Evolutionary conservation across 2,113 vertebrate species (phyloP).

Genomic region (Varanus salvator): DNA sequence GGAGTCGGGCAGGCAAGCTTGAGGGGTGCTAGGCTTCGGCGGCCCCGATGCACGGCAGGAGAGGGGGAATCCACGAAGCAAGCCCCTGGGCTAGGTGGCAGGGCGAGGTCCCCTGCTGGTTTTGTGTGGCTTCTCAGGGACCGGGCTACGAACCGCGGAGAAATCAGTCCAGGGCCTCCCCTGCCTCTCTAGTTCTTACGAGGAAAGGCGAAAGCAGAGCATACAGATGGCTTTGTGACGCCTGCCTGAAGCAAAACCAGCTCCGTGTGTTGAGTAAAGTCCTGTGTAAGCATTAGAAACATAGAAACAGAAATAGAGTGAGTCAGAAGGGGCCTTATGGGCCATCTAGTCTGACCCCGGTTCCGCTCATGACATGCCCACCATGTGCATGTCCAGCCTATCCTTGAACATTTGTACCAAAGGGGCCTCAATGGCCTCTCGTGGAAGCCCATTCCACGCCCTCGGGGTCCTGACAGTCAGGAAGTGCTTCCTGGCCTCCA

Average conservation of each 20-base stretch:
- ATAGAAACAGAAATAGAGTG: too few species aligned
- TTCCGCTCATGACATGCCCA: too few species aligned
- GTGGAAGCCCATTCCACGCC: too few species aligned
- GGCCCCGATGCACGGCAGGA: constrained; percentile 57
- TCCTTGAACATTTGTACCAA: too few species aligned
- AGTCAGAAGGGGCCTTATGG: too few species aligned
- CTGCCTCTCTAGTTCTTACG: background rate
- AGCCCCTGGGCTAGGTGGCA: constrained; percentile 42
- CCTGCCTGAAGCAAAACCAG: rapidly evolving
- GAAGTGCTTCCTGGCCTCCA: too few species aligned
- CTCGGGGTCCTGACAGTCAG: too few species aligned
- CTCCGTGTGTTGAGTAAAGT: rapidly evolving
- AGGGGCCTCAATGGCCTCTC: too few species aligned
- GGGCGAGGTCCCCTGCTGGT: constrained; percentile 43
- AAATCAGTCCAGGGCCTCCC: background rate
- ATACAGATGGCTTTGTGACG: background rate
- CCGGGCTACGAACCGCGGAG: constrained; percentile 38
- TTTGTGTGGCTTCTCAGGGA: constrained; percentile 41
- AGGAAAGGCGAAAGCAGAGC: constrained; percentile 11
- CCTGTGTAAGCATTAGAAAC: too few species aligned
- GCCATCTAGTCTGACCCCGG: too few species aligned
- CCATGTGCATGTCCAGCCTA: too few species aligned
- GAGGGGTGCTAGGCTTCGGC: constrained; percentile 63
- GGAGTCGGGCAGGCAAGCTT: constrained; percentile 69
- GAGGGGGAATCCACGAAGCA: constrained; percentile 62